A percentile compares a stretch with the other conserved stretches of the same genome.
phyloP scores from a whole-genome alignment of 2,113 vertebrate species.

The Panurus biarmicus region DNA sequence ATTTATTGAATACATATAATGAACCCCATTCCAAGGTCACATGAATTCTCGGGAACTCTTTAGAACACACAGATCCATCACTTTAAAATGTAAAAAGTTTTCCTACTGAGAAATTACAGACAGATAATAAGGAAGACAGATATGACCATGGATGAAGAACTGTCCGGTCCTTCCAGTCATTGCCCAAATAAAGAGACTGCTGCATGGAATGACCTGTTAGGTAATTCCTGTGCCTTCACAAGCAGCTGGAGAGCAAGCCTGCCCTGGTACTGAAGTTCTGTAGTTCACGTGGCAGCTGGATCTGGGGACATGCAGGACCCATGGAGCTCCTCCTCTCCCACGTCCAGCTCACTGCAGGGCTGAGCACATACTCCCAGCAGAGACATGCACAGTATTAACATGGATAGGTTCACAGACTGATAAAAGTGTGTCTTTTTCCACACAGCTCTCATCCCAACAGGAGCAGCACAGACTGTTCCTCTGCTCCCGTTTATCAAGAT shows the following conservation, averaged over 20 bases:
- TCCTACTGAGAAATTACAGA: neutral
- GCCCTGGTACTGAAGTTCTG: neutral
- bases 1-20: neutral
- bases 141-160: neutral
- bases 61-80: neutral
- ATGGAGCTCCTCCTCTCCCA: neutral
- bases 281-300: accelerated
- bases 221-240: neutral
- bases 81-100: neutral
- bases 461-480: neutral
- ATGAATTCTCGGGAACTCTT: neutral
- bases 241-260: neutral
- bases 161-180: neutral
- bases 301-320: neutral
- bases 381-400: neutral
- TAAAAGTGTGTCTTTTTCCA: neutral
- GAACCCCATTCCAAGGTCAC: neutral
- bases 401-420: neutral
- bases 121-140: neutral
- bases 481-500: neutral
- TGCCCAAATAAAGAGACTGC: neutral
- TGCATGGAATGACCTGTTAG: neutral
- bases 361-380: neutral
- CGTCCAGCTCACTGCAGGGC: neutral
- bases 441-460: neutral